A percentile compares a stretch with the other conserved stretches of the same genome.
Conservation (phyloP, 2,888 invertebrate species). For the Hydraecia micacea region DNA sequence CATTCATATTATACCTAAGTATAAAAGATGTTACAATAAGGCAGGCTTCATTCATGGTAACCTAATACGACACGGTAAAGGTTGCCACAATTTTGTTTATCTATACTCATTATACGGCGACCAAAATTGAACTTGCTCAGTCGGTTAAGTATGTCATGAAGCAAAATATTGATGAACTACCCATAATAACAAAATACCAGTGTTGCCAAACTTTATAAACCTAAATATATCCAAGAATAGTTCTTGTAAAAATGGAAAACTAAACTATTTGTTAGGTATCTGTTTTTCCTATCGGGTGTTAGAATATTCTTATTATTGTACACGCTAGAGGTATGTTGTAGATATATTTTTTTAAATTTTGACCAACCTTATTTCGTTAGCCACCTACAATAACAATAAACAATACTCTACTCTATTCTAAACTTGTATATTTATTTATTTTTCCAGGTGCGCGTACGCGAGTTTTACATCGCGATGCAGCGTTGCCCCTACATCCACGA, state of each 20-base stretch:
- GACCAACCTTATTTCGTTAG: not conserved
- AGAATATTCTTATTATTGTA: not conserved
- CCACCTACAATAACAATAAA: not conserved
- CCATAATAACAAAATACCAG: not conserved
- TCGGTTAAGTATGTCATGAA: no score
- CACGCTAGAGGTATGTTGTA: not conserved
- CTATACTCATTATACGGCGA: no score
- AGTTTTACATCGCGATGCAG: slow-evolving; percentile 93
- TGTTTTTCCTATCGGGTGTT: not conserved
- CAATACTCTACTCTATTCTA: not conserved
- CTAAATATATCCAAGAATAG: not conserved
- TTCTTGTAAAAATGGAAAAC: not conserved
- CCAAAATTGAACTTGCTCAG: no score
- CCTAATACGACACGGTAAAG: not conserved
- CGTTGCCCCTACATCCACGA: slow-evolving; percentile 97
- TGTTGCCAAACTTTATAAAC: not conserved
- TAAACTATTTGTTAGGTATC: not conserved
- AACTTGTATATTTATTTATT: not conserved
- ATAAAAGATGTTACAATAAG: not conserved
- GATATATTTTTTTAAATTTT: no score
- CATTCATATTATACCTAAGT: not conserved
- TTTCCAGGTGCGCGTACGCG: slow-evolving; percentile 88
- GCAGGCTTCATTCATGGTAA: no score
- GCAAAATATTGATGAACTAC: no score
- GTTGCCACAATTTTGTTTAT: no score